Conservation (phyloP, 2,797 vertebrate species). For the Sebastiscus tertius region DNA sequence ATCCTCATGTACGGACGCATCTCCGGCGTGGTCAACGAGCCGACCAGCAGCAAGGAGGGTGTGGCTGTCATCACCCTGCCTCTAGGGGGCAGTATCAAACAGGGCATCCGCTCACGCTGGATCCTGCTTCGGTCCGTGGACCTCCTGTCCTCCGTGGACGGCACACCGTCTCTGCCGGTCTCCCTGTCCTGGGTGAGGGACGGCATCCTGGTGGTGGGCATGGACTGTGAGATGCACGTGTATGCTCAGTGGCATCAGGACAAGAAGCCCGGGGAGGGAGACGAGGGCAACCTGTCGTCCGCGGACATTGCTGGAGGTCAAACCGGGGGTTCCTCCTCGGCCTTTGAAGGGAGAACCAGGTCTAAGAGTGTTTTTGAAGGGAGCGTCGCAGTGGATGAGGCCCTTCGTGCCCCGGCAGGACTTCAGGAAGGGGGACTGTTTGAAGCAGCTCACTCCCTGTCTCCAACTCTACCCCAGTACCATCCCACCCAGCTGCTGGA, state of each 20-base stretch:
- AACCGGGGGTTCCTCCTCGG: constrained; percentile 45
- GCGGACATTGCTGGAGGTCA: constrained; percentile 81
- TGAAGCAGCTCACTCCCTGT: constrained; percentile 96
- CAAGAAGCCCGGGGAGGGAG: constrained; percentile 86
- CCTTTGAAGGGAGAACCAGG: constrained; percentile 80
- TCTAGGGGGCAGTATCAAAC: constrained; percentile 98
- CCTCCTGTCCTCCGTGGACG: constrained; percentile 94
- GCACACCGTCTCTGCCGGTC: constrained; percentile 95
- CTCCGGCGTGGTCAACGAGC: constrained; percentile 95
- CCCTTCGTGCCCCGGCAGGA: constrained; percentile 89
- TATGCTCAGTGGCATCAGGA: constrained; percentile 98
- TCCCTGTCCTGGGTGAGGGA: constrained; percentile 98
- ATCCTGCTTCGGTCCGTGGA: constrained; percentile 93
- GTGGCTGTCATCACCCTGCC: constrained; percentile 96
- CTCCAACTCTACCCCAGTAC: constrained; percentile 97
- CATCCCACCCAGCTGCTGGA: constrained; percentile 97
- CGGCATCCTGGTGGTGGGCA: constrained; percentile 96
- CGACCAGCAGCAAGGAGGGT: constrained; percentile 93
- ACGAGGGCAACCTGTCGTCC: constrained; percentile 77
- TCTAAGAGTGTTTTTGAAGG: constrained; percentile 92
- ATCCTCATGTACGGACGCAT: constrained; percentile 99
- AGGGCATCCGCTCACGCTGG: constrained; percentile 96
- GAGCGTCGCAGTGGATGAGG: constrained; percentile 87
- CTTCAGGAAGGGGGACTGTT: constrained; percentile 97
- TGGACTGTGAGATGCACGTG: constrained; percentile 99